phyloP scores from a whole-genome alignment of 2,113 vertebrate species.

The Petroica traversi region DNA sequence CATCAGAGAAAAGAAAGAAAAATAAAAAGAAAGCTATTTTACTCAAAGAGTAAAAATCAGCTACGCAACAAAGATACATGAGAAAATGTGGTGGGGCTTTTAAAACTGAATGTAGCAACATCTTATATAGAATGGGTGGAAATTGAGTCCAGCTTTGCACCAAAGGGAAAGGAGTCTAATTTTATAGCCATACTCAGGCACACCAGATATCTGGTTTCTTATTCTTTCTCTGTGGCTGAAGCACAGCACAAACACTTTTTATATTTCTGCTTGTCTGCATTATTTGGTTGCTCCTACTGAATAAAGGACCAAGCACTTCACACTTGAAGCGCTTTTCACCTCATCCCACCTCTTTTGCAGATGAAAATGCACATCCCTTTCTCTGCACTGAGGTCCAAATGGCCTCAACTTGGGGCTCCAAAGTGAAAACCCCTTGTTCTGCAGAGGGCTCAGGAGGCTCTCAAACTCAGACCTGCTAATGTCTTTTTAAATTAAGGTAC shows the following conservation, averaged over 20 bases:
- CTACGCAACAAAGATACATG: not conserved
- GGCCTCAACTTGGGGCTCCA: not conserved
- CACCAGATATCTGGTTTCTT: not conserved
- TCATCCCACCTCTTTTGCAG: not conserved
- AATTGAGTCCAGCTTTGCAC: not conserved
- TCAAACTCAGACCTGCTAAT: not conserved
- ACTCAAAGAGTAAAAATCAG: not conserved
- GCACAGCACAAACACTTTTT: not conserved
- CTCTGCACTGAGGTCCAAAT: fast-evolving
- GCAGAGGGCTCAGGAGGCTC: not conserved
- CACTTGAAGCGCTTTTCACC: fast-evolving
- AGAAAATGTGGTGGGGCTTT: not conserved
- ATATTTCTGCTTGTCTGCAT: not conserved
- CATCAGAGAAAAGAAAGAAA: not conserved
- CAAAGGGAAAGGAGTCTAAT: not conserved
- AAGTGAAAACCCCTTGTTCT: not conserved
- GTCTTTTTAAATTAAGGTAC: not conserved
- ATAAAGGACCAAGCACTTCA: not conserved
- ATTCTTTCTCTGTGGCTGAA: not conserved
- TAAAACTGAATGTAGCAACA: not conserved
- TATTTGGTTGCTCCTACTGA: not conserved
- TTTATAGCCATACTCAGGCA: not conserved
- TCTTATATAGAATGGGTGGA: not conserved
- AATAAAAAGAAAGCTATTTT: not conserved
- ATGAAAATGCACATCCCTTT: not conserved